Evolutionary conservation across 2,113 vertebrate species (phyloP), one percentile per base, ranked within the genome.

Genomic region (Maccullochella peelii): DNA sequence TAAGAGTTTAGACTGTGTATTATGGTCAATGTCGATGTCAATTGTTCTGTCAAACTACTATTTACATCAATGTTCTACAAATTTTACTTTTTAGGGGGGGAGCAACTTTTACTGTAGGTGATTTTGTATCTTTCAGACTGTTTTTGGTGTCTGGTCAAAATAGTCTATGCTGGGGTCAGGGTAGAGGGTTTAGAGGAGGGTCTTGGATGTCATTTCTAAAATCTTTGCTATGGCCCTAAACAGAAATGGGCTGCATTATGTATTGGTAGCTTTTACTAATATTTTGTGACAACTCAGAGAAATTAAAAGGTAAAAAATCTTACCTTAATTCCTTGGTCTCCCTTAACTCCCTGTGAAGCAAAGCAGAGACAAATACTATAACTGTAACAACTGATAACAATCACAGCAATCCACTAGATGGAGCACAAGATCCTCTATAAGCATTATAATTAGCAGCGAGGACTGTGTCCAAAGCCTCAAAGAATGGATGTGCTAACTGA

Each of bases 291-390:
- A 16, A 8, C 52, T 66, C 1, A 1, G 44, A 23, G 20, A 63
- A 77, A 27, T 7, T 0, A 78, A 83, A 59, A 70, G 5, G 0
- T n/a, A 7, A n/a, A 40, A 40, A 15, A 40, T 33, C 86, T 91
- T 91, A 95, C 95, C 95, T 94, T 90, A 20, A 84, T 71, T n/a
- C 94, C 94, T 30, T 73, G 77, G 54, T 93, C 93, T 50, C 94
- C 93, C 36, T 89, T 91, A 42, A 42, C 33, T 66, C 94, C 94
- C 94, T 95, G 76, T 82, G 54, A 91, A 81, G 36, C 30, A 83
- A 80, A 87, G n/a, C 40, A 79, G 44, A 83, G 21, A 82, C 0
- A 73, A 1, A 79, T 23, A 10, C 0, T 30, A 0, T 25, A 20
- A 42, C 44, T 61, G 15, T 49, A 40, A 30, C 16, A 67, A 38